Evolutionary conservation across 1,140 invertebrate species (phyloP), one percentile per base, ranked within the genome.

Genomic region (Cheumatopsyche charites): DNA sequence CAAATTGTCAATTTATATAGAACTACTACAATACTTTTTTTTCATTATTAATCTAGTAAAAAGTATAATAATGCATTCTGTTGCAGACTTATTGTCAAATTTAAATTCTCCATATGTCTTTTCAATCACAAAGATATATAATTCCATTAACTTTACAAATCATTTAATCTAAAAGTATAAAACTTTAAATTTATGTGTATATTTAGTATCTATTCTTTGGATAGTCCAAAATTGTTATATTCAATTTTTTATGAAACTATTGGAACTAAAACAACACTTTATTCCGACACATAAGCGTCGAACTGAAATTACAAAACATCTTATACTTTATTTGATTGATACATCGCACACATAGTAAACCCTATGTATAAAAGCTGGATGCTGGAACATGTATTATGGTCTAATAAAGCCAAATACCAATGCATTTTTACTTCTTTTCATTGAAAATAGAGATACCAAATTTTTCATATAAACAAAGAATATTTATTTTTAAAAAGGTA

Each of bases 331-430:
- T 67, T 71, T 75, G 74, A 75, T 75, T 75, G 74, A 75, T 75
- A 75, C 74, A 75, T 67, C 74, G 74, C 74, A 68, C 74, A 75
- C 74, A 75, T 75, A 75, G 74, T 71, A 63, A 73, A 68, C 58
- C 71, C 71, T 73, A 73, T 75, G 71, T 73, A 71, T 75, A 75
- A 68, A 75, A 75, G 74, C 74, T 71, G 72, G 63, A 75, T 75
- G 74, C 72, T 72, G 75, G 68, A 76, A 76, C 72, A 76, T 76
- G 75, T 76, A 76, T 76, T 76, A 76, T 76, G 75, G 75, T 74
- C 75, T 76, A 76, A 73, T 76, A 76, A 76, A 76, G 75, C 75
- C 75, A 73, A 74, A 76, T 76, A 76, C 75, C 75, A 76, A 76
- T 76, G 75, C 75, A 76, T 76, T 76, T 62, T 72, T 73, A 73